phyloP scores from a whole-genome alignment of 2,113 vertebrate genomes.

The Trinectes maculatus region DNA sequence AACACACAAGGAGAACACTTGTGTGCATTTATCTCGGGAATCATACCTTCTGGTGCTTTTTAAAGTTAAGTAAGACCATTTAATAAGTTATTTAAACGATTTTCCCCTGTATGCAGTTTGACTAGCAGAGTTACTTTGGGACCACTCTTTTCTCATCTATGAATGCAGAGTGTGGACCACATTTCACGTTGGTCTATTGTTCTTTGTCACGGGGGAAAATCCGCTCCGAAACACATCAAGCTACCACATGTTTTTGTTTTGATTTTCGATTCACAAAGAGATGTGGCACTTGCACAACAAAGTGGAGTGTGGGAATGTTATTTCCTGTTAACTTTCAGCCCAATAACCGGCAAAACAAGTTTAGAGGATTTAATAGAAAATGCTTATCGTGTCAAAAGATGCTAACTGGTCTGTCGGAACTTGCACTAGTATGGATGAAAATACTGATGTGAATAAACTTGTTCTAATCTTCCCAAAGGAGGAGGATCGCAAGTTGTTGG shows the following conservation, averaged over 20 bases:
- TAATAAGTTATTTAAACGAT: not conserved
- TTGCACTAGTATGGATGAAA: not conserved
- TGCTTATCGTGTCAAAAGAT: not conserved
- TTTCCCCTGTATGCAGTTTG: not conserved
- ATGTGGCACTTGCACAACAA: constrained; percentile 10
- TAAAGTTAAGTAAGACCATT: not conserved
- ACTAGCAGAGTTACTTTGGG: not conserved
- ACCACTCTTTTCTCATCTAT: not conserved
- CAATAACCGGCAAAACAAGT: not conserved
- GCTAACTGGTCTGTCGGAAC: not conserved
- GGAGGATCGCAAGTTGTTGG: constrained; percentile 95
- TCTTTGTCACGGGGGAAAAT: constrained; percentile 21
- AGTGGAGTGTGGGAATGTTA: constrained; percentile 2
- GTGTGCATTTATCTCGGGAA: not conserved
- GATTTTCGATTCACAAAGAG: constrained; percentile 17
- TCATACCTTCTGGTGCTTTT: not conserved
- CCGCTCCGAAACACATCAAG: constrained; percentile 10
- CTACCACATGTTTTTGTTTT: constrained; percentile 36
- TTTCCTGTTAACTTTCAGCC: constrained; percentile 19
- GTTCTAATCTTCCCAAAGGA: constrained; percentile 79
- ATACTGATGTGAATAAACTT: not conserved
- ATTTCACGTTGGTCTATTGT: constrained; percentile 5
- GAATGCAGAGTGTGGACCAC: not conserved
- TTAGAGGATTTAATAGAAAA: no score
- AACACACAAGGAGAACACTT: not conserved